phyloP scores from a whole-genome alignment of 2,797 vertebrate species.

The Sebastes steindachneri region DNA sequence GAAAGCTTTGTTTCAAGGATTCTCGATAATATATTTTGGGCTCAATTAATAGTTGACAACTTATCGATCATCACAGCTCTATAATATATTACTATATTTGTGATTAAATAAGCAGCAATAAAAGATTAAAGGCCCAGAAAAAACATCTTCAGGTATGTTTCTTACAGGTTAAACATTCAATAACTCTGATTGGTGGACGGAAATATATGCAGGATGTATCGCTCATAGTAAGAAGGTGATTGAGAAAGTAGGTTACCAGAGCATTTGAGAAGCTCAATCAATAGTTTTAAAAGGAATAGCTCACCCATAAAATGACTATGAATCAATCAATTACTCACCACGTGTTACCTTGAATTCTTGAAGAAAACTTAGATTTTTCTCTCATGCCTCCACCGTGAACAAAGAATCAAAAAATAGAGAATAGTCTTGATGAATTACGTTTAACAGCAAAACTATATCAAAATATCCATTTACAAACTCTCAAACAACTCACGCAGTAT shows the following conservation, averaged over 20 bases:
- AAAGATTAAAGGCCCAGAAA: neutral
- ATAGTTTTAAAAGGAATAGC: neutral
- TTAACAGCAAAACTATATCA: no score
- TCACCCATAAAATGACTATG: neutral
- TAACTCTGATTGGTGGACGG: neutral
- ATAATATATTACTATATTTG: neutral
- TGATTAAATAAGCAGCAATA: neutral
- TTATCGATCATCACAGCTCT: no score
- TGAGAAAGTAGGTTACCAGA: rapidly evolving
- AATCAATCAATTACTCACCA: no score
- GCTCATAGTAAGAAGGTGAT: neutral
- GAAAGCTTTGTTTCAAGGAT: neutral
- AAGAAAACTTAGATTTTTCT: no score
- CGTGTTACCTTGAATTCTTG: no score
- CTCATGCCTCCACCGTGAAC: neutral
- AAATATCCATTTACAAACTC: no score
- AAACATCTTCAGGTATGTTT: no score
- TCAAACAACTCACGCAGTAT: no score
- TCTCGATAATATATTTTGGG: neutral
- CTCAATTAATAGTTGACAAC: no score
- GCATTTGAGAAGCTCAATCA: neutral
- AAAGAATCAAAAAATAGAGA: no score
- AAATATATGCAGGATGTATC: neutral
- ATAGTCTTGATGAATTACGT: no score
- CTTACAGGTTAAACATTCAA: no score